Evolutionary conservation across 1,140 invertebrate genomes (phyloP), one percentile per base, ranked within the genome.

Genomic region (Rhizoglyphus robini): DNA sequence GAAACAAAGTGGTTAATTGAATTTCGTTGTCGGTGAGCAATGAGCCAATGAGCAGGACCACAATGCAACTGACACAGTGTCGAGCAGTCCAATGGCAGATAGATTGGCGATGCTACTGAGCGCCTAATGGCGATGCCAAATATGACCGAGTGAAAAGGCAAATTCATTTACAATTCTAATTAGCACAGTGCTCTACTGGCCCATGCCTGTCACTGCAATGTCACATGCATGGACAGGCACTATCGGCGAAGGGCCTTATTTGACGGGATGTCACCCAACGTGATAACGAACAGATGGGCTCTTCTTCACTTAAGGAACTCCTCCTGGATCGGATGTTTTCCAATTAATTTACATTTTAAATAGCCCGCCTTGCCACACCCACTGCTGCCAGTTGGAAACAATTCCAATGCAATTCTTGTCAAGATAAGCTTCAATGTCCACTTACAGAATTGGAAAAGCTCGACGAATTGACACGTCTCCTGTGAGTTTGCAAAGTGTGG

Each of bases 121-220:
- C n/a, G n/a, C n/a, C n/a, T n/a, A n/a, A n/a, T n/a, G 51, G 51
- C 8, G 51, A 54, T 32, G 31, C 8, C 8, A 25, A 8, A 54
- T 11, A 15, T 27, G 23, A 8, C 8, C 15, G 51, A 54, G 51
- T 8, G 51, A 54, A 54, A 27, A 54, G 51, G 23, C 51, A 54
- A 27, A 25, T 54, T 54, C 51, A 54, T 54, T 54, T 54, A 54
- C 51, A 54, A 54, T 54, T 54, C 51, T 54, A 54, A 54, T 54
- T 54, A 54, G 51, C 20, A 8, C 23, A 23, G 51, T 20, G 51
- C 31, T 11, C 20, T 20, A 54, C 51, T 23, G 23, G 51, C 23
- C 51, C 23, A 54, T 32, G 51, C 31, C 31, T 25, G 51, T 32
- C 51, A 54, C 23, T 32, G 8, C 8, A 41, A 20, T 54, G 51